A percentile compares a stretch with the other conserved stretches of the same genome.
phyloP scores from a whole-genome alignment of 1,140 invertebrate genomes.

The Cyrtorhinus lividipennis region DNA sequence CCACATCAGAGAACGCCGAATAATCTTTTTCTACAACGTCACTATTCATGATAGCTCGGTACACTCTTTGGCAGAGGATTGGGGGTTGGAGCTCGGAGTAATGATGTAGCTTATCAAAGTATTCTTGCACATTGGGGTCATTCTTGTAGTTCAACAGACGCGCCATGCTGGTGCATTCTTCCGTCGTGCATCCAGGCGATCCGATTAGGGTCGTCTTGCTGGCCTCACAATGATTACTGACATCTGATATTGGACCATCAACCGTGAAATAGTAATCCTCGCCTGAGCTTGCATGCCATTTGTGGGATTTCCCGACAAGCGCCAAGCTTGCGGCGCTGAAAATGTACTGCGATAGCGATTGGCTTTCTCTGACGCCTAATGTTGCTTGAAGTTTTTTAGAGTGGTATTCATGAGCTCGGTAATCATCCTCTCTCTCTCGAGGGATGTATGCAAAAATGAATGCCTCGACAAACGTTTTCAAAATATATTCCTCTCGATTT shows the following conservation, averaged over 20 bases:
- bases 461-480: neutral
- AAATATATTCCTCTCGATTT: neutral
- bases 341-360: neutral
- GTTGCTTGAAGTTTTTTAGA: neutral
- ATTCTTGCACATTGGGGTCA: neutral
- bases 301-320: neutral
- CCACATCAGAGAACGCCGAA: neutral
- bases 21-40: neutral
- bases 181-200: neutral
- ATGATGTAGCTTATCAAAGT: neutral
- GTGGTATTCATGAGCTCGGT: neutral
- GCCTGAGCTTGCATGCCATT: neutral
- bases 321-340: neutral
- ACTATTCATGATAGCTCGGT: neutral
- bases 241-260: neutral
- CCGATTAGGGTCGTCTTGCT: neutral
- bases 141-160: neutral
- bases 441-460: neutral
- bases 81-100: neutral
- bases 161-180: neutral
- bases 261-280: neutral
- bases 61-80: neutral
- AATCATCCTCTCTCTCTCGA: neutral
- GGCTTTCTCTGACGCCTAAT: conserved; percentile 8
- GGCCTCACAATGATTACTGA: neutral